Base-by-base conservation (phyloP, 2,797 vertebrate genomes). In the Toxotes lorentzi region DNA sequence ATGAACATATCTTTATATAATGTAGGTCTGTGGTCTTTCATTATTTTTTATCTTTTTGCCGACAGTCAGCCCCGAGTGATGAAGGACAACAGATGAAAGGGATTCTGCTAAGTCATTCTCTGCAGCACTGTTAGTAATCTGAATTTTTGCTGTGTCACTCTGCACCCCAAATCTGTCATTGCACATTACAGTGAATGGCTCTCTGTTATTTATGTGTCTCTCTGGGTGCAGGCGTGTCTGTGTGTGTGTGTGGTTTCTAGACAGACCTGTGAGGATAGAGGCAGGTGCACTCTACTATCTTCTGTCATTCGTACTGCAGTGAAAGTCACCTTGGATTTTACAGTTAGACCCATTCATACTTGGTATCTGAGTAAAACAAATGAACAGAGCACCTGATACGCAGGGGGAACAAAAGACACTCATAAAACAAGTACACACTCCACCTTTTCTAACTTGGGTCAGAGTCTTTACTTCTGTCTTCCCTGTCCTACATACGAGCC, bases 101-200 rank as follows among this genome's bases (percentile, higher is more conserved):
- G 35, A 78, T 82, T 87, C 64, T 90, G 90, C 88, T 35, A 57
- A 89, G 88, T 93, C 90, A 90, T 82, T 75, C 81, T 80, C 78
- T 86, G 71, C 81, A 81, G 83, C 69, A 54, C 61, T 77, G 69
- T 64, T 43, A 41, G 72, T 50, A 73, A 85, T 85, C 53, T 54
- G 68, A 84, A 84, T 86, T 86, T 30, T 76, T 84, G 88, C 91
- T 86, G 83, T 86, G 79, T 94, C 93, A 92, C 70, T 82, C 81
- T 21, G 85, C 85, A 90, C 81, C 82, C 84, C 75, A 79, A 86
- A 90, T 91, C 82, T 93, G 90, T 91, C 89, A 73, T 59, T 81
- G 35, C 70, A 71, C 61, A 89, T 92, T 68, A 86, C 9, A 4
- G 73, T 66, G 50, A 82, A 78, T 72, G 81, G 51, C 45, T 78